Base-by-base conservation (phyloP, 2,888 invertebrate species). In the Apocheima hispidaria region DNA sequence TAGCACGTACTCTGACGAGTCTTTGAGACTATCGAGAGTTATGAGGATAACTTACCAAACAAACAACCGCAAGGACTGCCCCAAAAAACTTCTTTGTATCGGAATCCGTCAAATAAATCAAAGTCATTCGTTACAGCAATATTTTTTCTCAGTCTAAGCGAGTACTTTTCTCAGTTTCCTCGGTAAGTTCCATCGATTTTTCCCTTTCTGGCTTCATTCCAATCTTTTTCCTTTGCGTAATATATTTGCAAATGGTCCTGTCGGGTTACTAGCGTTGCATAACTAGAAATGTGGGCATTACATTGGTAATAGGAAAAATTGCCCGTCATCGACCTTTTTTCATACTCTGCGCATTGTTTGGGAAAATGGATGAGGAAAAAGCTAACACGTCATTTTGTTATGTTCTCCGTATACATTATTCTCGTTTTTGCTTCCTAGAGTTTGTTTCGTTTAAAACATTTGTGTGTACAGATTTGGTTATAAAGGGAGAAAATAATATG, bases 221-320 rank as follows among this genome's bases (percentile, higher is more conserved):
- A 90, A 87, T 82, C 75, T 83, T 81, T 79, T 79, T 79, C 78
- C 79, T 74, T 84, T 80, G 79, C 81, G 77, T 87, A 84, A 87
- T 87, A 87, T 87, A 88, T 89, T 88, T 86, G 84, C 75, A 79
- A 86, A 81, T 82, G 79, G 76, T 73, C 73, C 69, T 74, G 68
- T 66, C 69, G 72, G 66, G 55, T 64, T 64, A 62, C 66, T 55
- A 58, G 69, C 75, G 68, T 82, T 79, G 75, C 76, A 78, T 82
- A 83, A 84, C 71, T 65, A 69, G 74, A 71, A 75, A 74, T 73
- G 69, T 59, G 70, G 65, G 69, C 56, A 60, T 69, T 65, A 66
- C 68, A 65, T 68, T 59, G 62, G 65, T 64, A 68, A 65, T 67
- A 69, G 63, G 54, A 63, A 61, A 63, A 70, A 63, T 64, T 56